Conservation (phyloP, 2,888 invertebrate genomes). For the Andrena bucephala region DNA sequence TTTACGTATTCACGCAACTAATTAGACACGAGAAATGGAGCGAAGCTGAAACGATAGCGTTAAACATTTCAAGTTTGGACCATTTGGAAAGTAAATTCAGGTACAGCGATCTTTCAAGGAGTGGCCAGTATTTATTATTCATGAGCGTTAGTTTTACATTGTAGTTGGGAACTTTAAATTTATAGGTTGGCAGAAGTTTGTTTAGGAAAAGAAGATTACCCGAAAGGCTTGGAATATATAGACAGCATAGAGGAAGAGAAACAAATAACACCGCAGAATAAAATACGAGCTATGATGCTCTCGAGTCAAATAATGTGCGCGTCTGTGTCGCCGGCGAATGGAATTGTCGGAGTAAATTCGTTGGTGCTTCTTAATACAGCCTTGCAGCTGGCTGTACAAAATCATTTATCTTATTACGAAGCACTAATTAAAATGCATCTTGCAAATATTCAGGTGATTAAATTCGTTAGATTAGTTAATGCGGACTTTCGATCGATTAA, state of each 20-base stretch:
- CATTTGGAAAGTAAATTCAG: slow-evolving; percentile 85
- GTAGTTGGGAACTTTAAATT: slow-evolving; percentile 20
- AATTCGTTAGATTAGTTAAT: background rate
- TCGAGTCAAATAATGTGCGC: slow-evolving; percentile 89
- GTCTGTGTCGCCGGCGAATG: slow-evolving; percentile 86
- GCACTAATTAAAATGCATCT: slow-evolving; percentile 92
- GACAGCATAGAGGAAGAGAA: slow-evolving; percentile 73
- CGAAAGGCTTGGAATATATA: slow-evolving; percentile 77
- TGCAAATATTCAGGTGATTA: slow-evolving; percentile 89
- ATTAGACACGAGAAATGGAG: slow-evolving; percentile 85
- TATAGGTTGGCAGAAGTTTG: slow-evolving; percentile 82
- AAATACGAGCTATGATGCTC: slow-evolving; percentile 90
- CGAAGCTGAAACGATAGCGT: slow-evolving; percentile 86
- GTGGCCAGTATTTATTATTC: background rate
- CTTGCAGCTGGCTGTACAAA: slow-evolving; percentile 90
- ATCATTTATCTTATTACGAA: slow-evolving; percentile 92
- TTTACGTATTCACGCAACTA: slow-evolving; percentile 86
- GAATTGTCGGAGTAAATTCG: slow-evolving; percentile 85
- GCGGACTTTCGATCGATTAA: background rate
- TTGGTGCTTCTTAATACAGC: slow-evolving; percentile 89
- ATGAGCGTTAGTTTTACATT: background rate
- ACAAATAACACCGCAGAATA: slow-evolving; percentile 79
- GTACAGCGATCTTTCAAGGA: slow-evolving; percentile 64
- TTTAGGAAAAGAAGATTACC: slow-evolving; percentile 83
- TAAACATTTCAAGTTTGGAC: slow-evolving; percentile 85